Base-by-base conservation (phyloP, 1,140 invertebrate species). In the Drosophila neocordata region DNA sequence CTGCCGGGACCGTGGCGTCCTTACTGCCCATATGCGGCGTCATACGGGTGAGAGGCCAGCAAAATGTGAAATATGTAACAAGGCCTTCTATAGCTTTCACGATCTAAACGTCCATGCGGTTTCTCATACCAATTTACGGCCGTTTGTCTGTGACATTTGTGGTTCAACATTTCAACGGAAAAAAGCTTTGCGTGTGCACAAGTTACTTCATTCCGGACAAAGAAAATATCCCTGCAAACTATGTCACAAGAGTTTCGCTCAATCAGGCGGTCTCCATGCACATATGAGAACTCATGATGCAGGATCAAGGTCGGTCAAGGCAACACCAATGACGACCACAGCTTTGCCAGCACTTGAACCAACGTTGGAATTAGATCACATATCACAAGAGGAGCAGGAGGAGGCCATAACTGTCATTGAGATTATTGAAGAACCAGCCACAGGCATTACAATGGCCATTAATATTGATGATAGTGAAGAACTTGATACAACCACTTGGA, bases 11-110 rank as follows among this genome's bases (percentile, higher is more conserved):
- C 77, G 76, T 4, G 90, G 89, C 3, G 89, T 94, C 31, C 90
- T 95, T 22, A 94, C 95, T 66, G 94, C 95, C 48, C 95, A 96
- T 89, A 95, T 95, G 89, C 89, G 95, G 2, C 94, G 94, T 0
- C 95, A 95, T 76, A 95, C 94, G 0, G 94, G 95, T 2, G 95
- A 97, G 83, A 95, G 96, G 77, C 96, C 96, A 0, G 96, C 96
- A 83, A 93, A 93, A 22, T 97, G 96, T 91, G 69, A 89, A 1
- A 81, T 89, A 0, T 91, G 90, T 57, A 81, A 76, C 41, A 91
- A 91, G 62, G 66, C 80, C 12, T 91, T 91, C 67, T 91, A 87
- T 20, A 83, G 80, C 7, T 77, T 77, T 12, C 79, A 91, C 9
- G 87, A 91, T 72, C 77, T 91, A 55, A 91, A 87, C 13, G 88